phyloP scores from a whole-genome alignment of 2,888 invertebrate genomes.

The Pollenia labialis region DNA sequence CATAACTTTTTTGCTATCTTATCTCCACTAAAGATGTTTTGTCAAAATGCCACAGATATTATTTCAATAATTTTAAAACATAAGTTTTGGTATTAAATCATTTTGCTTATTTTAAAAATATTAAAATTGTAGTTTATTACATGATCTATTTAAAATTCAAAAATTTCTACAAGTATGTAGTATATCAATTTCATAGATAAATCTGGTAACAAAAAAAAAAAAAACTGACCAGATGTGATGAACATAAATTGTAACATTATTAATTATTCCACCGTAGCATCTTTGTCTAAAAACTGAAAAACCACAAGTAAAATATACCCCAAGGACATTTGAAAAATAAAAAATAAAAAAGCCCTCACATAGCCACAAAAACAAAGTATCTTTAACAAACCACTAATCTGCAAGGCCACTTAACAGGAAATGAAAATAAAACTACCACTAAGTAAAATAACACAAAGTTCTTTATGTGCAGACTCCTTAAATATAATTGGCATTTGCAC shows the following conservation, averaged over 20 bases:
- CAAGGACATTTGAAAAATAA: conserved; percentile 67
- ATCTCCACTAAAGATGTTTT: too few relatives aligned
- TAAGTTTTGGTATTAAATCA: too few relatives aligned
- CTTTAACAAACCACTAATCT: conserved; percentile 25
- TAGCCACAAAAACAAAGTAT: conserved; percentile 36
- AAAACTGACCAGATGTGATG: conserved; percentile 74
- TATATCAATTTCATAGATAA: too few relatives aligned
- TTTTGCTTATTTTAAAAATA: too few relatives aligned
- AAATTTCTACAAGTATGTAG: too few relatives aligned
- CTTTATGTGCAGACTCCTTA: conserved; percentile 7
- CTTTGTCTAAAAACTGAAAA: conserved; percentile 44
- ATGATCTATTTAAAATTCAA: too few relatives aligned
- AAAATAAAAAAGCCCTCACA: conserved; percentile 13
- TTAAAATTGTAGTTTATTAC: too few relatives aligned
- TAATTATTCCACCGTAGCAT: conserved; percentile 52
- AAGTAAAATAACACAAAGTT: conserved; percentile 13
- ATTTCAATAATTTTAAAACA: too few relatives aligned
- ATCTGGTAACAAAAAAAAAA: not conserved
- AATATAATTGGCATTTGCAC: conserved; percentile 74
- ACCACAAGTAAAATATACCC: conserved; percentile 64
- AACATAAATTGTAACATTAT: conserved; percentile 68
- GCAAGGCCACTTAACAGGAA: conserved; percentile 34
- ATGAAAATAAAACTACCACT: conserved; percentile 61
- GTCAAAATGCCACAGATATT: too few relatives aligned
- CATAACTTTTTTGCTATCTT: too few relatives aligned